A percentile compares a stretch with the other conserved stretches of the same genome.
These are phyloP conservation scores for Bathynomus jamesi DNA, from an alignment of 1,140 invertebrate species.

Conservation along the genomic window DNA sequence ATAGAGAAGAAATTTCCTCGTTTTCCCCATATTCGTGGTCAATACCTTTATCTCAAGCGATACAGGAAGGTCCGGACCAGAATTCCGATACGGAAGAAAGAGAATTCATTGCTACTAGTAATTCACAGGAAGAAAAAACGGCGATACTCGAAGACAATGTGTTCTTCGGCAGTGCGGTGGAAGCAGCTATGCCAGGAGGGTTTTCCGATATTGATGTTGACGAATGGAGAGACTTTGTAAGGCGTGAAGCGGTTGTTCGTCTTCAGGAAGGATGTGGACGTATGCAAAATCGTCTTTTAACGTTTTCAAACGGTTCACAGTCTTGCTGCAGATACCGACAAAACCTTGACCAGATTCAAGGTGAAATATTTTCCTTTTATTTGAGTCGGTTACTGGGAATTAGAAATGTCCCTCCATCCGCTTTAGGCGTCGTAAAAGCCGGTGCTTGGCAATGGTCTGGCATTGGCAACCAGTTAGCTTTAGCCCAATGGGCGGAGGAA, in stretches of 20 bases:
- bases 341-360: conserved; percentile 83
- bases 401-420: conserved; percentile 63
- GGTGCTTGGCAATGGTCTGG: conserved; percentile 58
- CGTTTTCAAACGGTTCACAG: conserved; percentile 62
- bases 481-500: conserved; percentile 69
- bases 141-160: conserved; percentile 49
- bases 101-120: not conserved
- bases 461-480: conserved; percentile 57
- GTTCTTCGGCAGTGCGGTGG: conserved; percentile 62
- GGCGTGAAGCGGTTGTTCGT: conserved; percentile 55
- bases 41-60: not conserved
- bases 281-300: conserved; percentile 74
- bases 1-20: not conserved
- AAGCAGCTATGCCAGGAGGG: conserved; percentile 58
- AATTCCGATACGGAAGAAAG: not conserved
- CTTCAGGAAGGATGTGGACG: conserved; percentile 71
- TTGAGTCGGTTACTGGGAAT: conserved; percentile 63
- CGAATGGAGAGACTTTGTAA: conserved; percentile 59
- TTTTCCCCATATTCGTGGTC: not conserved
- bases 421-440: conserved; percentile 59
- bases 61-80: not conserved
- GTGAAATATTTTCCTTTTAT: conserved; percentile 79
- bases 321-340: conserved; percentile 75
- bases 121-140: not conserved
- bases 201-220: conserved; percentile 55